These are phyloP conservation scores for Isoperla grammatica DNA, from an alignment of 2,888 invertebrate genomes.

Conservation along the genomic window DNA sequence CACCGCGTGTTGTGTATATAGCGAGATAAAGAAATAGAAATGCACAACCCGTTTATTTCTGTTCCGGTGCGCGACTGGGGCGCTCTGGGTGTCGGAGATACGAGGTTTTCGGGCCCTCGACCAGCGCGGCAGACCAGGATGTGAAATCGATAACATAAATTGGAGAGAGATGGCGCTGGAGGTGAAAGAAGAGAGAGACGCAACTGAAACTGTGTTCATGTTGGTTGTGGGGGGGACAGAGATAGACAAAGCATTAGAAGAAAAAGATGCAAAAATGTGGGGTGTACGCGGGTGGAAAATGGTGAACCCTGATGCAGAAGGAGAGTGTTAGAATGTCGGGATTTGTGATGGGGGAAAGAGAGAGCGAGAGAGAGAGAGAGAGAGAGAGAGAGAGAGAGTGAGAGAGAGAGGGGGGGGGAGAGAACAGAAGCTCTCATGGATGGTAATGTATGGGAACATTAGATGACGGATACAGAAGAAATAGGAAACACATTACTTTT, in stretches of 20 bases:
- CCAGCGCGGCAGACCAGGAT: slow-evolving; percentile 12
- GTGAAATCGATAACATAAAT: slow-evolving; percentile 26
- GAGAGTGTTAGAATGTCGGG: background rate
- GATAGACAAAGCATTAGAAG: slow-evolving; percentile 5
- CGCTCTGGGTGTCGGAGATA: slow-evolving; percentile 8
- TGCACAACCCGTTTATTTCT: background rate
- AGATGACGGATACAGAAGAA: slow-evolving; percentile 11
- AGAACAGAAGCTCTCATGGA: background rate
- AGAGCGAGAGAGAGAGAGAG: background rate
- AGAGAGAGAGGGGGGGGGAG: background rate
- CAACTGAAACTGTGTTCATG: background rate
- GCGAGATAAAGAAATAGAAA: no score
- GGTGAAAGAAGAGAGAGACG: slow-evolving; percentile 11
- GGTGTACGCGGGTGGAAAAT: background rate
- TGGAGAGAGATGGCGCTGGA: slow-evolving; percentile 17
- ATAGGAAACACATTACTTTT: background rate
- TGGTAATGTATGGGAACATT: background rate
- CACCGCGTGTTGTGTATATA: no score
- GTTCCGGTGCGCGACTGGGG: slow-evolving; percentile 13
- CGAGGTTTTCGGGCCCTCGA: background rate
- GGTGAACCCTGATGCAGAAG: background rate
- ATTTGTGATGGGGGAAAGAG: background rate
- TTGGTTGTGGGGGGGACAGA: background rate
- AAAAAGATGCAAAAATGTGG: background rate
- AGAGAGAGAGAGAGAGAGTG: background rate